phyloP scores from a whole-genome alignment of 2,797 vertebrate genomes.

The Anomalospiza imberbis region DNA sequence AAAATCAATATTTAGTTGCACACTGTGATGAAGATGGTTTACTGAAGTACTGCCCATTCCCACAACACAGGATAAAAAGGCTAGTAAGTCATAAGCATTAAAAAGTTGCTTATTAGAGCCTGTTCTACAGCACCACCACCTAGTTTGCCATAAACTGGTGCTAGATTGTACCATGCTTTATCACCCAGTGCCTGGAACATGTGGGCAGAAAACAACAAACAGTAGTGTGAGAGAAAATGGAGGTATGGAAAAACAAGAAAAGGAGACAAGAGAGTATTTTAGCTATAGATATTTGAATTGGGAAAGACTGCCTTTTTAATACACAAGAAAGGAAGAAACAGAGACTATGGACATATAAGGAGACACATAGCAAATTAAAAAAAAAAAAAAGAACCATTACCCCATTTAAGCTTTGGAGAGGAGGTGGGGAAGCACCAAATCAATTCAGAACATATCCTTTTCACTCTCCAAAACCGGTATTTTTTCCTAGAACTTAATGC shows the following conservation, averaged over 20 bases:
- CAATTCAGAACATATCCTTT: neutral
- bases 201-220: neutral
- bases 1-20: neutral
- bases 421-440: neutral
- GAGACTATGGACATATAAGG: neutral
- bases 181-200: neutral
- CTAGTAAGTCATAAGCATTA: neutral
- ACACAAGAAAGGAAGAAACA: neutral
- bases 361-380: neutral
- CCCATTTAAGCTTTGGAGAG: neutral
- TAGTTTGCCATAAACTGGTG: neutral
- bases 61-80: neutral
- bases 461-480: neutral
- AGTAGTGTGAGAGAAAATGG: rapidly evolving
- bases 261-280: neutral
- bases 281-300: neutral
- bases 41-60: neutral
- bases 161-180: neutral
- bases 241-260: neutral
- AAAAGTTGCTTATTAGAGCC: neutral
- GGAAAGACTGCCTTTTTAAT: neutral
- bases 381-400: neutral
- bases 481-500: neutral
- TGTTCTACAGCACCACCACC: neutral
- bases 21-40: neutral